Base-by-base conservation (phyloP, 2,888 invertebrate species). In the Tenthredo distinguenda region DNA sequence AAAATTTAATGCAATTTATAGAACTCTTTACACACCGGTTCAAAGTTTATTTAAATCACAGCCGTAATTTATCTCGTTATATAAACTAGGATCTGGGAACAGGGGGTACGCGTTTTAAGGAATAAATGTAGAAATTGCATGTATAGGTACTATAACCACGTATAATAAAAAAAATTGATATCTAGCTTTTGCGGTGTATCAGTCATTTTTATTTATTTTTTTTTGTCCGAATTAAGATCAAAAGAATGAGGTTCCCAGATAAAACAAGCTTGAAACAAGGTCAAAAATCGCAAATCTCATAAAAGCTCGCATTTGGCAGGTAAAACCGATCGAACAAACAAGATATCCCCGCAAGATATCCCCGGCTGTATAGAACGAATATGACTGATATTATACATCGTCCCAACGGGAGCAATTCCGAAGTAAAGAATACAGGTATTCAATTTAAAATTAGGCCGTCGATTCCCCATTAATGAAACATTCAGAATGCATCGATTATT, bases 261-360 rank as follows among this genome's bases (percentile, higher is more conserved):
- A n/a, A 55, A 55, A 7, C n/a, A n/a, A 55, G 18, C 55, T n/a
- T 55, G n/a, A n/a, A 55, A 55, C 55, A 55, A 55, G n/a, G 18
- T 55, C n/a, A 2, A 18, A n/a, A 55, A 55, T 55, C 55, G n/a
- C n/a, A 55, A 55, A 55, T 55, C 55, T 55, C 55, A n/a, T 55
- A 55, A 55, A 55, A 55, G n/a, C 55, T 55, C 55, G n/a, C 55
- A 55, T 55, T 55, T 55, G 55, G 55, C 55, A 55, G 55, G 55
- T 55, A 55, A 55, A 55, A n/a, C 55, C 55, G 55, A 55, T 55
- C 55, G 55, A 55, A 55, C 55, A n/a, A 55, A 55, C 55, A 6
- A 55, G 55, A 55, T 55, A 55, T 55, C n/a, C 55, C 55, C 6
- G 7, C n/a, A 55, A 55, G 55, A 55, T 55, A 55, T n/a, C 18